A percentile compares a stretch with the other conserved stretches of the same genome.
phyloP scores from a whole-genome alignment of 2,113 vertebrate genomes.

The Rhinoptilus africanus region DNA sequence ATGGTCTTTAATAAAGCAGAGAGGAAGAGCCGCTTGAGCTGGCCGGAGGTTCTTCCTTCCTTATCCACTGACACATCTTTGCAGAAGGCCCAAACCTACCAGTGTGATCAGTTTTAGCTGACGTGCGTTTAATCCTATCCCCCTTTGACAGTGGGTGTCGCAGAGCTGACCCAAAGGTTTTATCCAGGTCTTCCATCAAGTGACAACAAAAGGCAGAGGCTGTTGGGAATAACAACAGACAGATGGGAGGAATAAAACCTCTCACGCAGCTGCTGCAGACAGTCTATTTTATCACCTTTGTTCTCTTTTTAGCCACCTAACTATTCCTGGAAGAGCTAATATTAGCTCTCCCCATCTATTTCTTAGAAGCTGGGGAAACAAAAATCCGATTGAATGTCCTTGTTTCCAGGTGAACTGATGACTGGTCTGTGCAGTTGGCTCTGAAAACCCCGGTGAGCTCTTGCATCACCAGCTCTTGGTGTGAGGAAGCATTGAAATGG shows the following conservation, averaged over 20 bases:
- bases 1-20: not conserved
- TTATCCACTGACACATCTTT: accelerated
- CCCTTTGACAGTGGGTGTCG: not conserved
- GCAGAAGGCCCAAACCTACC: not conserved
- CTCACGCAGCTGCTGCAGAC: not conserved
- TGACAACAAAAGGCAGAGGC: not conserved
- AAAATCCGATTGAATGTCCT: not conserved
- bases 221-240: not conserved
- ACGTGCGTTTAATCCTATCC: not conserved
- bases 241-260: conserved; percentile 10
- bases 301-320: conserved; percentile 54
- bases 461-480: not conserved
- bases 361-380: conserved; percentile 49
- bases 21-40: not conserved
- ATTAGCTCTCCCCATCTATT: conserved; percentile 36
- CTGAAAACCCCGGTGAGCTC: not conserved
- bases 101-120: not conserved
- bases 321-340: conserved; percentile 67
- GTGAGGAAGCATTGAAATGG: not conserved
- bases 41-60: not conserved
- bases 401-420: conserved; percentile 21
- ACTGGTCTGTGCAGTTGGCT: not conserved
- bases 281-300: conserved; percentile 50
- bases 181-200: not conserved
- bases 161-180: not conserved